These are phyloP conservation scores for Macropodus opercularis DNA, from an alignment of 2,797 vertebrate genomes.

Conservation along the genomic window DNA sequence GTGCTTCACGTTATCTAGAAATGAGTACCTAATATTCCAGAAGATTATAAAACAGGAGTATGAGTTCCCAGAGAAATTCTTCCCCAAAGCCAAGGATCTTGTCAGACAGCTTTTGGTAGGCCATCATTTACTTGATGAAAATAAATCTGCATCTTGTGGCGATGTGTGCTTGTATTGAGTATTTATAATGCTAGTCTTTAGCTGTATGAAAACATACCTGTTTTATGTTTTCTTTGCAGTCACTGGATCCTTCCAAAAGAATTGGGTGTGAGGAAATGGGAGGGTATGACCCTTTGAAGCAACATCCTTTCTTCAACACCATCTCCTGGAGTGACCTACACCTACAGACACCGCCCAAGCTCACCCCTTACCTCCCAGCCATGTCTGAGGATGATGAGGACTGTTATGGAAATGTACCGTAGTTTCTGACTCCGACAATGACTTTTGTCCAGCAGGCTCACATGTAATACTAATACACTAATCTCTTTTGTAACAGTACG, in stretches of 20 bases:
- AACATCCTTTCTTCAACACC: conserved; percentile 94
- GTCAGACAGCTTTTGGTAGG: conserved; percentile 95
- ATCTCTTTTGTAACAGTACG: conserved; percentile 83
- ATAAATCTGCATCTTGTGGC: too few species aligned
- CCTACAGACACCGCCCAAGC: conserved; percentile 94
- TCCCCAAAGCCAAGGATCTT: conserved; percentile 98
- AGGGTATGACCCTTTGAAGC: conserved; percentile 90
- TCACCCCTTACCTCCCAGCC: conserved; percentile 95
- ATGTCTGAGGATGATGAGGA: conserved; percentile 99
- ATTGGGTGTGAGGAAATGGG: conserved; percentile 98
- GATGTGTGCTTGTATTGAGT: background rate
- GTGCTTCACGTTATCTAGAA: conserved; percentile 77
- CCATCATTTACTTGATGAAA: conserved; percentile 28
- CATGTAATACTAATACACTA: background rate
- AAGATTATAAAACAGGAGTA: conserved; percentile 99
- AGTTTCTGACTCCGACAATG: background rate
- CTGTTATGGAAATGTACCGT: conserved; percentile 96
- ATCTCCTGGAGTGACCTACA: conserved; percentile 93
- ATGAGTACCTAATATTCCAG: conserved; percentile 99
- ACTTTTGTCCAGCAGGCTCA: background rate
- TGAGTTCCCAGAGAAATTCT: conserved; percentile 99
- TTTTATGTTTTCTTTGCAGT: conserved; percentile 73
- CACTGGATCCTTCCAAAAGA: conserved; percentile 92
- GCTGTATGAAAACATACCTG: background rate
- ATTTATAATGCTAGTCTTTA: conserved; percentile 3